Evolutionary conservation across 37 sponge, comb jelly and placozoan genomes (phyloP).

Genomic region (Haliclona indistincta): DNA sequence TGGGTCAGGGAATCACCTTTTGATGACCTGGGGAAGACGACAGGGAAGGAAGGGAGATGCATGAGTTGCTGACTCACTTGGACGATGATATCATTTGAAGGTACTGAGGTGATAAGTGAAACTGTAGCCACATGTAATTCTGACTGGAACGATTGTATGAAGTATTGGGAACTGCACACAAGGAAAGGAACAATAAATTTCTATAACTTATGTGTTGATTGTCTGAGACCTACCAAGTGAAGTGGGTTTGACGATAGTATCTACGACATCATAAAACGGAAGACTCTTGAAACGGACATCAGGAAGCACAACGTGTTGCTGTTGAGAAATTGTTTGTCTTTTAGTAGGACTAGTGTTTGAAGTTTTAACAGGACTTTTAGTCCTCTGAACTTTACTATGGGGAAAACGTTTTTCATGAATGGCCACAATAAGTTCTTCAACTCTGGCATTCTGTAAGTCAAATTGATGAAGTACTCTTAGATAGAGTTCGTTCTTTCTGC

Average conservation of each 20-base stretch:
- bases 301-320: conserved; percentile 30
- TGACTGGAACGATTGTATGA: not conserved
- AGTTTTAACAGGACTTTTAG: not conserved
- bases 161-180: too few species aligned
- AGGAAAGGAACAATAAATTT: too few species aligned
- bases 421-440: conserved; percentile 18
- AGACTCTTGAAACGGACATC: conserved; percentile 54
- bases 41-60: too few species aligned
- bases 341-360: not conserved
- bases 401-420: conserved; percentile 19
- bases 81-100: conserved; percentile 39
- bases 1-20: not conserved
- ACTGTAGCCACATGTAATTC: conserved; percentile 22
- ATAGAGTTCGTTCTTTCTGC: conserved; percentile 72
- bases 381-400: not conserved
- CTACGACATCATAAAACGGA: conserved; percentile 38
- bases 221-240: conserved; percentile 51
- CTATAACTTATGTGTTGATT: too few species aligned
- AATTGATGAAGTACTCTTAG: conserved; percentile 40
- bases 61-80: conserved; percentile 44
- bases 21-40: too few species aligned
- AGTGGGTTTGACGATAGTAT: conserved; percentile 56
- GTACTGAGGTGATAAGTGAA: conserved; percentile 59
- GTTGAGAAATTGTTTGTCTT: not conserved
- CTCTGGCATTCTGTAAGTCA: conserved; percentile 16